phyloP scores from a whole-genome alignment of 2,113 vertebrate species.

The Pica pica region DNA sequence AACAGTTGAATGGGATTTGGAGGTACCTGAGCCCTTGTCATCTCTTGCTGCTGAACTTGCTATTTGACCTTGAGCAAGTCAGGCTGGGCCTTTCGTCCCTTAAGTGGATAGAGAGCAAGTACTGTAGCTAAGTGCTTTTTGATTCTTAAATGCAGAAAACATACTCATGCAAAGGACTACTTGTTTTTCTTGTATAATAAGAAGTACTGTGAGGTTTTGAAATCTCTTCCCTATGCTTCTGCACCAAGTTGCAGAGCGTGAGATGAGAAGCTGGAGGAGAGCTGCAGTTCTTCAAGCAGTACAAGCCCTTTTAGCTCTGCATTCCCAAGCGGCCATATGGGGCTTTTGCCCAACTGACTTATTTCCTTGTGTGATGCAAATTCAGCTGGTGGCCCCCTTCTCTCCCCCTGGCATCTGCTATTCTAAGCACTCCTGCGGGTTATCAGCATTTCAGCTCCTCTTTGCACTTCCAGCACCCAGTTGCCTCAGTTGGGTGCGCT shows the following conservation, averaged over 20 bases:
- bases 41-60: conserved; percentile 18
- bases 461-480: background rate
- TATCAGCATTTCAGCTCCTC: conserved; percentile 24
- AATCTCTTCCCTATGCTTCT: background rate
- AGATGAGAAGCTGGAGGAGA: background rate
- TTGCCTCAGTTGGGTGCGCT: background rate
- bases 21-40: background rate
- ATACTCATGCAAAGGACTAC: background rate
- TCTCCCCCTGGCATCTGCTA: background rate
- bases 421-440: background rate
- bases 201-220: background rate
- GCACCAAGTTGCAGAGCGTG: background rate
- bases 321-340: conserved; percentile 1
- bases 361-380: background rate
- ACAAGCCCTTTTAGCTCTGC: background rate
- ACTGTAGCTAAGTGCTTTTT: background rate
- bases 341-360: background rate
- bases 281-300: background rate
- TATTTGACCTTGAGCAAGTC: background rate
- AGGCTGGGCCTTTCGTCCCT: background rate
- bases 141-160: background rate
- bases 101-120: background rate
- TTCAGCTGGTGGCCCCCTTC: conserved; percentile 15
- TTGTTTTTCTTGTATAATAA: background rate
- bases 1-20: background rate